A percentile compares a stretch with the other conserved stretches of the same genome.
These are phyloP conservation scores for Ceratosolen fusciceps DNA, from an alignment of 1,140 invertebrate species.

Conservation along the genomic window DNA sequence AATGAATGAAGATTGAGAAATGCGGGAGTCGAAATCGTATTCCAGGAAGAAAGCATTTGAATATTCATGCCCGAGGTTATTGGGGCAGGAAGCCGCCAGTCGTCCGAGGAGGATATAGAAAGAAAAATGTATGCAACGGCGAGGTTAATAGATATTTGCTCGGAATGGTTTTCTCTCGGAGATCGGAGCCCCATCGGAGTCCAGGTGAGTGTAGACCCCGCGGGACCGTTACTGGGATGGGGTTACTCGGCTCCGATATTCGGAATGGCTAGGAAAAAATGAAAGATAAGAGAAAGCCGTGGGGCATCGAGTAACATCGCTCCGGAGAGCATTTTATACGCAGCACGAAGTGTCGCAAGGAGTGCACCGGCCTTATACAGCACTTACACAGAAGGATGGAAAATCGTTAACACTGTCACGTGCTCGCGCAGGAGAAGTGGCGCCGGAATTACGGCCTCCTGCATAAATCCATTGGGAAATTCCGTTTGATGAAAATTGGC, in stretches of 20 bases:
- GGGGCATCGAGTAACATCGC: constrained; percentile 4
- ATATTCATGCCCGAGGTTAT: no score
- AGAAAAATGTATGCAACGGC: no score
- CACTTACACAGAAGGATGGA: neutral
- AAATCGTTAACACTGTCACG: constrained; percentile 14
- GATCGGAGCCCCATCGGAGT: no score
- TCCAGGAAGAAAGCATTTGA: no score
- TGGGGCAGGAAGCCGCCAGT: no score
- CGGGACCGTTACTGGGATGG: no score
- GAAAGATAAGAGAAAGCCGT: neutral
- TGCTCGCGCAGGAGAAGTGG: neutral
- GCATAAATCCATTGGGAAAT: constrained; percentile 8
- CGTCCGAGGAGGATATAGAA: no score
- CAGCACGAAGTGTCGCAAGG: neutral
- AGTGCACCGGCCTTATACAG: neutral
- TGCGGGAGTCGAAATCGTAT: no score
- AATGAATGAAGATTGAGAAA: no score
- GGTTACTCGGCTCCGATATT: neutral
- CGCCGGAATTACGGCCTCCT: neutral
- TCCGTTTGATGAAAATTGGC: constrained; percentile 5
- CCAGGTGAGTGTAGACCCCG: no score
- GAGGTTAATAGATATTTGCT: no score
- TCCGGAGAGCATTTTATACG: neutral
- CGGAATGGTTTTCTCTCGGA: no score
- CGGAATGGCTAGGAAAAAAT: neutral